Conservation (phyloP, 2,113 vertebrate species). For the Gallinago undulata region DNA sequence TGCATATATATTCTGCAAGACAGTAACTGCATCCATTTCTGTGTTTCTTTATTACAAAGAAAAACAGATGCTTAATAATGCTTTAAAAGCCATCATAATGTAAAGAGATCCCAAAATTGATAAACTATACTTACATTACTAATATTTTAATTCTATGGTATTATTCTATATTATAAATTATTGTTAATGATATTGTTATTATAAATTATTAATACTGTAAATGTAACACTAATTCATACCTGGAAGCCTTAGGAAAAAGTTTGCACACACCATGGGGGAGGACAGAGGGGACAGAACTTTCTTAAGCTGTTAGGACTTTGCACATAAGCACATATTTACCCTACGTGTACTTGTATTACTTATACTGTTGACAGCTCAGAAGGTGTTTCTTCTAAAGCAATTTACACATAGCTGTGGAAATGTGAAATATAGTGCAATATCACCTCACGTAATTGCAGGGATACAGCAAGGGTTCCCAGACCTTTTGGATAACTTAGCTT, state of each 20-base stretch:
- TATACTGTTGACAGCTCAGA: background rate
- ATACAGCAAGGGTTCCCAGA: background rate
- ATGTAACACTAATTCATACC: background rate
- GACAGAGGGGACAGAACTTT: background rate
- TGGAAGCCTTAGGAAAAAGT: background rate
- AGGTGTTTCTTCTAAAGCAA: background rate
- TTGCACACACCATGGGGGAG: background rate
- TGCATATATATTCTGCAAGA: background rate
- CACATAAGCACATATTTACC: background rate
- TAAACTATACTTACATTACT: background rate
- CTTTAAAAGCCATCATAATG: background rate
- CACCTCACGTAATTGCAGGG: background rate
- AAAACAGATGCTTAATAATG: background rate
- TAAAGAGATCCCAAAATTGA: background rate
- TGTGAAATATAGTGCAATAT: background rate
- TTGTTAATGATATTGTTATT: background rate
- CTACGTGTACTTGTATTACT: background rate
- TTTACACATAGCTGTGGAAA: background rate
- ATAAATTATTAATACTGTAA: background rate
- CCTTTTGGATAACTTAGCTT: background rate
- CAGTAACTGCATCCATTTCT: background rate
- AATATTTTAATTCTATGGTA: background rate
- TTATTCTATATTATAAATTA: background rate
- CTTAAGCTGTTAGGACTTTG: background rate
- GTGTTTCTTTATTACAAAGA: background rate